These are phyloP conservation scores for Ormyrus rosae DNA, from an alignment of 2,888 invertebrate species.

Conservation along the genomic window DNA sequence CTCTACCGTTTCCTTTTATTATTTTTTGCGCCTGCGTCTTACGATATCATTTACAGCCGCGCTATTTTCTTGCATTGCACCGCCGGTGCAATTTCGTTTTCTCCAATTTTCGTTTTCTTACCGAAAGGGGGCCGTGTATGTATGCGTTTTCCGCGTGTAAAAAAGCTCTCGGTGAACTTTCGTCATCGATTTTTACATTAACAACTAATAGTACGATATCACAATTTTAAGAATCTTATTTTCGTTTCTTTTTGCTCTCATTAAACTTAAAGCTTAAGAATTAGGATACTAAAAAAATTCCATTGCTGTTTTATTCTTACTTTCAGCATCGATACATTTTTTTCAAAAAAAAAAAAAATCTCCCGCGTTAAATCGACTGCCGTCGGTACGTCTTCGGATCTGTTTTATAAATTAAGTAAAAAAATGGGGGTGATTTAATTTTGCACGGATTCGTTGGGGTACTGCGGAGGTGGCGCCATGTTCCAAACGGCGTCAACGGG, in stretches of 20 bases:
- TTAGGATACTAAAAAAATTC: constrained; percentile 37
- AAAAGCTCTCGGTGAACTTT: constrained; percentile 15
- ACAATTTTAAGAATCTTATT: constrained; percentile 53
- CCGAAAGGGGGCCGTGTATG: neutral
- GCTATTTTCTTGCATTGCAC: constrained; percentile 23
- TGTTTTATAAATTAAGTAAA: neutral
- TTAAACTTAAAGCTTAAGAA: constrained; percentile 46
- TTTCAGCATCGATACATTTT: constrained; percentile 21
- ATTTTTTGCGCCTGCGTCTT: constrained; percentile 15
- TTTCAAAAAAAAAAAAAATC: constrained; percentile 10
- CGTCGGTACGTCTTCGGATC: no score
- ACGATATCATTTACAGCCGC: constrained; percentile 37
- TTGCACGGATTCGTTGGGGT: constrained; percentile 23
- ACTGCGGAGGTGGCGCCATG: constrained; percentile 28
- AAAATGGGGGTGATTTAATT: constrained; percentile 35
- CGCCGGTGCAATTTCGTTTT: constrained; percentile 11
- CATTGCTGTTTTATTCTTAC: constrained; percentile 42
- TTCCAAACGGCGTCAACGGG: constrained; percentile 43
- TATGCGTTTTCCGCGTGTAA: neutral
- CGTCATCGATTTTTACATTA: constrained; percentile 44
- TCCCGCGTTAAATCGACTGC: neutral
- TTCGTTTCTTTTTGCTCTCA: constrained; percentile 37
- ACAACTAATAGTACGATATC: constrained; percentile 51
- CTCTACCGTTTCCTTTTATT: constrained; percentile 30
- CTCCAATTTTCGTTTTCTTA: neutral